Percentiles rank a stretch among this genome's conserved stretches.
Conservation (phyloP, 2,888 invertebrate species). For the Podabrus alpinus region DNA sequence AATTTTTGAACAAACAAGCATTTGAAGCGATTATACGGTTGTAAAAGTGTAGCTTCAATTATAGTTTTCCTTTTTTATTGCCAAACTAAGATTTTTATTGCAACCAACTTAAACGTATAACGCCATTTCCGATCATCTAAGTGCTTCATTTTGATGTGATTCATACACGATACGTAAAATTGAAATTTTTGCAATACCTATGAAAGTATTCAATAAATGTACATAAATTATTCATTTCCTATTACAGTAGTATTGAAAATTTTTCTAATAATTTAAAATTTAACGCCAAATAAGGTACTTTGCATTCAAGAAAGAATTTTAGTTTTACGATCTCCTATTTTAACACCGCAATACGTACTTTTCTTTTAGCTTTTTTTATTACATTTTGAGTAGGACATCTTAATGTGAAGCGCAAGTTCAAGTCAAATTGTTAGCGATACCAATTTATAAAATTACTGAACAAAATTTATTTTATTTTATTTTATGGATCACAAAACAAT, state of each 20-base stretch:
- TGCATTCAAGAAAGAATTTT: slow-evolving; percentile 2
- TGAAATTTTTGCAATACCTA: background rate
- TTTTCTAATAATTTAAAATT: slow-evolving; percentile 1
- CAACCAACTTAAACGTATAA: background rate
- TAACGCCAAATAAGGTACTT: background rate
- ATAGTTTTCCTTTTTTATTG: background rate
- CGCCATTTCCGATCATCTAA: background rate
- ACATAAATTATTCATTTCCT: slow-evolving; percentile 2
- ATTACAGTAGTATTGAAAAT: background rate
- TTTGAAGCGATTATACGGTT: background rate
- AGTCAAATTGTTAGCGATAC: background rate
- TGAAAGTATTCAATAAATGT: background rate
- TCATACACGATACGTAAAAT: background rate
- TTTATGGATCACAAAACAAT: no score
- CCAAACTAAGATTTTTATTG: background rate
- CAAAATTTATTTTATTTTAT: background rate
- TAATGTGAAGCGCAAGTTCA: background rate
- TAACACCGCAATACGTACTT: slow-evolving; percentile 1
- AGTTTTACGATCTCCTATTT: background rate
- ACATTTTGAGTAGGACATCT: background rate
- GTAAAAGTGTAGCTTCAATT: background rate
- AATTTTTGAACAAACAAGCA: background rate
- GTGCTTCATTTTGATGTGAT: background rate
- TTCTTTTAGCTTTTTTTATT: background rate
- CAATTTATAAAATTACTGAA: background rate